Evolutionary conservation across 1,140 invertebrate species (phyloP).

Genomic region (Trissolcus basalis): DNA sequence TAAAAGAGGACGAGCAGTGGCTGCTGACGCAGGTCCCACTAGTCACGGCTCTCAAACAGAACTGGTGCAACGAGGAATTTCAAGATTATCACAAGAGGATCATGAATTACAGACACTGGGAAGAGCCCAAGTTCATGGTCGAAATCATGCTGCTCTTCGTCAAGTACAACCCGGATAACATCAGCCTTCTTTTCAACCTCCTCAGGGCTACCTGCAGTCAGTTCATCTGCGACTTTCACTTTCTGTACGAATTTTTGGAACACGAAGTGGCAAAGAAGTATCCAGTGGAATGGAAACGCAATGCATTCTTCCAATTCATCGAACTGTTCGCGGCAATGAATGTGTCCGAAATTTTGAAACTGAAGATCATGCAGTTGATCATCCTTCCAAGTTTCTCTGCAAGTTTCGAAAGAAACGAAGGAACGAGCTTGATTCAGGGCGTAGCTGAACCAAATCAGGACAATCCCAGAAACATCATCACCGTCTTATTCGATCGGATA

Average conservation of each 20-base stretch:
- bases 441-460: too few species aligned
- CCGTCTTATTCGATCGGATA: too few species aligned
- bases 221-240: slow-evolving; percentile 96
- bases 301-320: slow-evolving; percentile 96
- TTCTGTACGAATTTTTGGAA: slow-evolving; percentile 94
- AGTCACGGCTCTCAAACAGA: slow-evolving; percentile 83
- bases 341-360: slow-evolving; percentile 89
- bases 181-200: slow-evolving; percentile 94
- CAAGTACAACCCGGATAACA: slow-evolving; percentile 91
- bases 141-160: slow-evolving; percentile 95
- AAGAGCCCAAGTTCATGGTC: slow-evolving; percentile 91
- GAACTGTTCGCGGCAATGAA: slow-evolving; percentile 87
- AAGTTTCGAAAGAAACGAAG: slow-evolving; percentile 91
- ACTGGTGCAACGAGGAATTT: slow-evolving; percentile 87
- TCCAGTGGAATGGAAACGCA: slow-evolving; percentile 95
- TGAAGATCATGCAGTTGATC: slow-evolving; percentile 93
- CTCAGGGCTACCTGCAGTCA: slow-evolving; percentile 90
- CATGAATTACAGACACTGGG: slow-evolving; percentile 88
- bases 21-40: slow-evolving; percentile 86
- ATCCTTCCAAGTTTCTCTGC: slow-evolving; percentile 96
- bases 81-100: slow-evolving; percentile 84
- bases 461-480: too few species aligned
- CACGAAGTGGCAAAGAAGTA: slow-evolving; percentile 95
- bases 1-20: slow-evolving; percentile 92
- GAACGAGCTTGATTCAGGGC: too few species aligned